A percentile compares a stretch with the other conserved stretches of the same genome.
phyloP scores from a whole-genome alignment of 2,113 vertebrate genomes.

The Tragelaphus imberbis region DNA sequence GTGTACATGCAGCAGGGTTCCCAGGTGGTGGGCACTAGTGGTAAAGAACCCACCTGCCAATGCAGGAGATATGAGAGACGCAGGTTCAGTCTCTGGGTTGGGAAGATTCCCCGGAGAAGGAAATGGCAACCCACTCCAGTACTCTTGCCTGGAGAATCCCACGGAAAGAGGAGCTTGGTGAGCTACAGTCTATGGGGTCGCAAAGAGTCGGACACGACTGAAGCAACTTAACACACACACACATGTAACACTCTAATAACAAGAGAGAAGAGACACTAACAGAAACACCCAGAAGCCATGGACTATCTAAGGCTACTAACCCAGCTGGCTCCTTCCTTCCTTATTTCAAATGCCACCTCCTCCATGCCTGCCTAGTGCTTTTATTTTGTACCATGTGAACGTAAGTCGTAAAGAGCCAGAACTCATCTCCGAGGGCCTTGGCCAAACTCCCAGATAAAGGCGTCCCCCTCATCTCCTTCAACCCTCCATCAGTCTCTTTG shows the following conservation, averaged over 20 bases:
- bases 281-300: neutral
- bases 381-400: accelerated
- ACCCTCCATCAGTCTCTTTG: no score
- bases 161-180: neutral
- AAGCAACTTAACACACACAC: neutral
- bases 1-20: neutral
- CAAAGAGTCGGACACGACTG: neutral
- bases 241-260: accelerated
- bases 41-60: neutral
- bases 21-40: neutral
- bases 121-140: neutral
- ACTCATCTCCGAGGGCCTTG: neutral
- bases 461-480: accelerated
- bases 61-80: neutral
- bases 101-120: neutral
- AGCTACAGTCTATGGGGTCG: neutral
- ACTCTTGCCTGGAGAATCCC: neutral
- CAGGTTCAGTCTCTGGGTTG: neutral
- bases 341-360: neutral
- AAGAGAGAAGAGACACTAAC: neutral
- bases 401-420: neutral
- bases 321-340: neutral
- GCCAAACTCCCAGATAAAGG: neutral
- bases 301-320: neutral
- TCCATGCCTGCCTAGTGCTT: neutral